Percentiles rank a stretch among this genome's conserved stretches.
phyloP scores from a whole-genome alignment of 2,888 invertebrate genomes.

The Amblyjoppa proteus region DNA sequence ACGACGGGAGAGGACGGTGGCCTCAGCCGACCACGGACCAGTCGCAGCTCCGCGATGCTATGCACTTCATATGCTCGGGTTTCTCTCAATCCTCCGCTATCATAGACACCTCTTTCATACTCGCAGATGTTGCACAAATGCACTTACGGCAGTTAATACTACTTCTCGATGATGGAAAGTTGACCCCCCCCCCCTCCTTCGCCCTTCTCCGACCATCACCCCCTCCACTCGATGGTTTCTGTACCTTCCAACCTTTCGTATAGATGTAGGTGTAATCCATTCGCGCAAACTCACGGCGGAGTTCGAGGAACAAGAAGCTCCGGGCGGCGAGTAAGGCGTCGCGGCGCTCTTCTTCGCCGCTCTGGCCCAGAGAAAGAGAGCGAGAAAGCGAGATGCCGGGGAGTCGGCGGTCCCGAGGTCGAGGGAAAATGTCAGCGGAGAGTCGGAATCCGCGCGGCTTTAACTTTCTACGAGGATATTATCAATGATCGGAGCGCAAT shows the following conservation, averaged over 20 bases:
- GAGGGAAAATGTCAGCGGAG: constrained; percentile 55
- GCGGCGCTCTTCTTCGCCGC: neutral
- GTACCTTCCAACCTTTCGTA: constrained; percentile 1
- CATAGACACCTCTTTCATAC: neutral
- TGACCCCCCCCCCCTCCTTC: constrained; percentile 1
- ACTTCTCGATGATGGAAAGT: constrained; percentile 22
- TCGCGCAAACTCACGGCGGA: constrained; percentile 11
- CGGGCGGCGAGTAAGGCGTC: constrained; percentile 20
- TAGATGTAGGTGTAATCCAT: constrained; percentile 8
- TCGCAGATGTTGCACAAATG: neutral
- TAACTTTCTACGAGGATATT: constrained; percentile 40
- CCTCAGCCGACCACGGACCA: constrained; percentile 14
- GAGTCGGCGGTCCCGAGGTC: constrained; percentile 48
- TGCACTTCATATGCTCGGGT: constrained; percentile 26
- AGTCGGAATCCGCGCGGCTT: constrained; percentile 33
- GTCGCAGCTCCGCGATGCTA: constrained; percentile 13
- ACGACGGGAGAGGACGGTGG: constrained; percentile 9
- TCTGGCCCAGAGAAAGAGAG: constrained; percentile 16
- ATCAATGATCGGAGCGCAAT: constrained; percentile 39
- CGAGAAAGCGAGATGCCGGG: constrained; percentile 44
- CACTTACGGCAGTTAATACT: neutral
- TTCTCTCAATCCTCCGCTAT: constrained; percentile 17
- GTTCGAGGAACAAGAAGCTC: constrained; percentile 1
- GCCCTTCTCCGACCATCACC: neutral
- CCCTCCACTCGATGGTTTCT: neutral